Conservation (phyloP, 1,140 invertebrate genomes). For the Trichoplusia ni region DNA sequence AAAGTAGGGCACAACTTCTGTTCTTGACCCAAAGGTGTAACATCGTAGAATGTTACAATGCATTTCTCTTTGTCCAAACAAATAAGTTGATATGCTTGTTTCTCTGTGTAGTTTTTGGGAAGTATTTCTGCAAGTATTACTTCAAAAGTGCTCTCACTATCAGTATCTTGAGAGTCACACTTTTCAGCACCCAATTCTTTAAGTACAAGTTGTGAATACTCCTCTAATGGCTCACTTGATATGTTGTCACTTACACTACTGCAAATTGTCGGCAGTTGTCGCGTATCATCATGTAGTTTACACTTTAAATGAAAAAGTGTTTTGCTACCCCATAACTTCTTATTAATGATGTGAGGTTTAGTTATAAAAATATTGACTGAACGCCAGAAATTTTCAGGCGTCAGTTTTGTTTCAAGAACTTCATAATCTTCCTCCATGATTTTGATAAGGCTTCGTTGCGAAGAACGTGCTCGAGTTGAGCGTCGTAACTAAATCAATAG, state of each 20-base stretch:
- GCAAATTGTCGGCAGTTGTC: slow-evolving; percentile 19
- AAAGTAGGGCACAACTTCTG: slow-evolving; percentile 63
- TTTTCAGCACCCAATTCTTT: slow-evolving; percentile 18
- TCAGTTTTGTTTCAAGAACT: slow-evolving; percentile 6
- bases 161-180: neutral
- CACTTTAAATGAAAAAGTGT: slow-evolving; percentile 39
- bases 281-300: slow-evolving; percentile 18
- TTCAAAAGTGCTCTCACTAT: slow-evolving; percentile 31
- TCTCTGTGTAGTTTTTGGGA: slow-evolving; percentile 55
- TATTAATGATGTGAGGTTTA: slow-evolving; percentile 73
- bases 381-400: slow-evolving; percentile 50
- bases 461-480: too few species aligned
- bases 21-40: slow-evolving; percentile 44
- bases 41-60: slow-evolving; percentile 57
- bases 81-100: slow-evolving; percentile 60
- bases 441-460: neutral
- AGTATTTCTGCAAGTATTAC: slow-evolving; percentile 58
- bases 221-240: slow-evolving; percentile 24
- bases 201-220: neutral
- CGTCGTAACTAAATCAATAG: too few species aligned
- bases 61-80: slow-evolving; percentile 41
- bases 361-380: slow-evolving; percentile 59
- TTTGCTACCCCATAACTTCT: slow-evolving; percentile 68
- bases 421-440: neutral
- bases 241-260: slow-evolving; percentile 3